Evolutionary conservation across 2,888 invertebrate species (phyloP), one percentile per base, ranked within the genome.

Genomic region (Meloe dianella): DNA sequence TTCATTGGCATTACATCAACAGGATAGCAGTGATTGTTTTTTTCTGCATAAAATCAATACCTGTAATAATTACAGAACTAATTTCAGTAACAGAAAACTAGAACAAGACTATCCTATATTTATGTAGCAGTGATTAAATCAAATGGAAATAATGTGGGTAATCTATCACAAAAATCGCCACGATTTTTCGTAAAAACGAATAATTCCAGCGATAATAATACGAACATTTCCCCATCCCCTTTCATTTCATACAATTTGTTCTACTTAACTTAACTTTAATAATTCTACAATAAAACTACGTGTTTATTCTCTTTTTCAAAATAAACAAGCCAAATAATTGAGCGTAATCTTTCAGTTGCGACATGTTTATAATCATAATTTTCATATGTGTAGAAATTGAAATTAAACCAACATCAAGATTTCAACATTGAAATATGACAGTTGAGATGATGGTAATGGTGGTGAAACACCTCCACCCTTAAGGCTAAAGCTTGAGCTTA

Each of bases 401-500:
- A 41, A 41, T 41, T 41, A 41, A 22, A 22, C 47, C 10, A 51
- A 51, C 47, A 51, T 51, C 47, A 51, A 51, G 47, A 51, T 22
- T 51, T 51, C 4, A 51, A 22, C 22, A n/a, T 56, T 47, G 29
- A 77, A 79, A 78, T 77, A 77, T 77, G 79, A 79, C 79, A 79
- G 77, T 74, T 72, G 70, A 69, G 76, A 41, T 41, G 41, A n/a
- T 41, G 41, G 41, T 17, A 35, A 35, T 35, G 35, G 4, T 41
- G 41, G 41, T 17, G n/a, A 17, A 17, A n/a, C 10, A 41, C 41
- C 41, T 41, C n/a, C n/a, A 41, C 47, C 47, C 47, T 10, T 4
- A 51, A 22, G 47, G 20, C 22, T 10, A 22, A 73, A 78, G 77
- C 76, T 77, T 75, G 73, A 74, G 77, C 78, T 82, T 81, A 83